Percentiles rank a stretch among this genome's conserved stretches.
These are phyloP conservation scores for Dimorphilus gyrociliatus DNA, from an alignment of 2,888 invertebrate species.

Conservation along the genomic window DNA sequence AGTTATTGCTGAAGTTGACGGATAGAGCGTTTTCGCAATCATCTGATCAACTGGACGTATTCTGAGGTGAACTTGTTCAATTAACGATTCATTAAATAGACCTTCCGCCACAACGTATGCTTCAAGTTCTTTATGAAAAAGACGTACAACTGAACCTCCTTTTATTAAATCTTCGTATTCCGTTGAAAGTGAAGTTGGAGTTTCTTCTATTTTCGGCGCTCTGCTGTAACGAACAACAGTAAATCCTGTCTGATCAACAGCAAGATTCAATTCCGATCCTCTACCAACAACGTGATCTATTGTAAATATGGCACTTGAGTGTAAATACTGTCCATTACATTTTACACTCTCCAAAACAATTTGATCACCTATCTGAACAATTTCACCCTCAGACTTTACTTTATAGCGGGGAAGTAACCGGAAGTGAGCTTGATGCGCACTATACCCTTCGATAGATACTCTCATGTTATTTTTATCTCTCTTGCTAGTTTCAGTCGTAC, in stretches of 20 bases:
- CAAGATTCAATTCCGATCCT: slow-evolving; percentile 35
- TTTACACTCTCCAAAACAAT: slow-evolving; percentile 37
- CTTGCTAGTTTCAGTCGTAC: slow-evolving; percentile 35
- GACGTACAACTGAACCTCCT: slow-evolving; percentile 32
- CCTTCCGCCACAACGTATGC: slow-evolving; percentile 36
- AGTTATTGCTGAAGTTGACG: slow-evolving; percentile 34
- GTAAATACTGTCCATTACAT: slow-evolving; percentile 35
- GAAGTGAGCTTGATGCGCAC: slow-evolving; percentile 36
- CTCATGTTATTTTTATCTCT: slow-evolving; percentile 38
- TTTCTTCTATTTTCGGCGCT: slow-evolving; percentile 20
- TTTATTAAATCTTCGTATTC: slow-evolving; percentile 7
- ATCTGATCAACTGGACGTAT: slow-evolving; percentile 35
- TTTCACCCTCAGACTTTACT: slow-evolving; percentile 38
- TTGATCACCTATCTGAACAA: slow-evolving; percentile 37
- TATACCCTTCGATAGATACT: slow-evolving; percentile 29
- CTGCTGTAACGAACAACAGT: slow-evolving; percentile 25
- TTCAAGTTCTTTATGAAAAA: slow-evolving; percentile 37
- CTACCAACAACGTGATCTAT: slow-evolving; percentile 29
- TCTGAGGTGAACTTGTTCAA: slow-evolving; percentile 37
- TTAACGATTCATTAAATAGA: slow-evolving; percentile 31
- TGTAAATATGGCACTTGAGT: slow-evolving; percentile 30
- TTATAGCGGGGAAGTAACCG: slow-evolving; percentile 35
- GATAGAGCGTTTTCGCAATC: slow-evolving; percentile 32
- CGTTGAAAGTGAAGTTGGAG: not conserved
- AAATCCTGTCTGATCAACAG: slow-evolving; percentile 33